phyloP scores from a whole-genome alignment of 2,797 vertebrate species.

The Gephyroberyx darwinii region DNA sequence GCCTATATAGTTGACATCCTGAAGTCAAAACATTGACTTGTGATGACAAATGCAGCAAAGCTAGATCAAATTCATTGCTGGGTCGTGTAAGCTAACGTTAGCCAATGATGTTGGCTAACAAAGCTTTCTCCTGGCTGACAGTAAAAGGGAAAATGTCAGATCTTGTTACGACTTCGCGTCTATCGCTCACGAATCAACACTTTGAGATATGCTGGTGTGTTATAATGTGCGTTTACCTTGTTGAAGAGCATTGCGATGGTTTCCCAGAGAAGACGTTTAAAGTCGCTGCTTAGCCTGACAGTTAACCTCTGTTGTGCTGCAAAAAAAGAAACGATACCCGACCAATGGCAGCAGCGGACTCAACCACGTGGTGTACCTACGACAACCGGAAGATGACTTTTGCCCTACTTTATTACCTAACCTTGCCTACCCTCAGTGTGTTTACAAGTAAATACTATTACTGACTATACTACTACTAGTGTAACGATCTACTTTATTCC shows the following conservation, averaged over 20 bases:
- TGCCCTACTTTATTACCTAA: slow-evolving; percentile 67
- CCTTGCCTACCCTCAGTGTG: background rate
- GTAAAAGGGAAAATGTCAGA: background rate
- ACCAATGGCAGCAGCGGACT: slow-evolving; percentile 64
- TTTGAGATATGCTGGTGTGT: accelerated
- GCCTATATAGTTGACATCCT: too few relatives aligned
- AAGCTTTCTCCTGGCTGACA: background rate
- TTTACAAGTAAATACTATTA: too few relatives aligned
- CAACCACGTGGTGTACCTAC: slow-evolving; percentile 44
- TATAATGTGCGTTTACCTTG: slow-evolving; percentile 64
- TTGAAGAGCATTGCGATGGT: slow-evolving; percentile 69
- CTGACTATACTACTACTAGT: too few relatives aligned
- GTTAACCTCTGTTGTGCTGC: slow-evolving; percentile 1
- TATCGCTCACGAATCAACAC: accelerated
- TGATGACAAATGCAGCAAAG: too few relatives aligned
- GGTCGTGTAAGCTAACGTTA: slow-evolving; percentile 5
- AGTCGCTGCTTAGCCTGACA: background rate
- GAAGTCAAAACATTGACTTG: too few relatives aligned
- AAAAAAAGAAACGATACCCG: accelerated
- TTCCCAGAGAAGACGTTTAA: background rate
- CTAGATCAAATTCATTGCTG: too few relatives aligned
- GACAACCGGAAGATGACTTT: slow-evolving; percentile 52
- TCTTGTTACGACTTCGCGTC: accelerated
- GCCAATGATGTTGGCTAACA: background rate
- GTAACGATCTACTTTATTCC: too few relatives aligned